Conservation (phyloP, 2,113 vertebrate species). For the Alouatta palliata region DNA sequence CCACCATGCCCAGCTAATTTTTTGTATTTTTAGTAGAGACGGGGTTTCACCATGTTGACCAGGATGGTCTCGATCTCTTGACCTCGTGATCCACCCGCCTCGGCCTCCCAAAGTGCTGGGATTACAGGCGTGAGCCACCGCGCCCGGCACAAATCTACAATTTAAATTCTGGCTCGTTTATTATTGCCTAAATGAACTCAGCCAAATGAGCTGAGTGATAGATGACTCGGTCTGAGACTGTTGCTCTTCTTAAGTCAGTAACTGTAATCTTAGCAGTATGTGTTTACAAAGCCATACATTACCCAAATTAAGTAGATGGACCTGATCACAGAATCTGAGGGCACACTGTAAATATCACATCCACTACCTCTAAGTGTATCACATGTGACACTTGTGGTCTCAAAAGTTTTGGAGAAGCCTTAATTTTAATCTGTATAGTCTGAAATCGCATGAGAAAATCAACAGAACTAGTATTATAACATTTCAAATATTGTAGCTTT, state of each 20-base stretch:
- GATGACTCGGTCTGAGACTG: constrained; percentile 35
- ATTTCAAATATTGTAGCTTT: not conserved
- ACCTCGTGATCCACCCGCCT: no score
- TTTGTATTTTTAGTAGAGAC: no score
- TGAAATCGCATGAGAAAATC: constrained; percentile 50
- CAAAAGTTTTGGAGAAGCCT: not conserved
- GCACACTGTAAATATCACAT: not conserved
- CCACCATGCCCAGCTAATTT: no score
- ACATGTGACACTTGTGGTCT: not conserved
- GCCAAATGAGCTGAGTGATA: not conserved
- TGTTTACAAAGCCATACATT: not conserved
- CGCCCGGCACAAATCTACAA: no score
- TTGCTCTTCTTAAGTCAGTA: not conserved
- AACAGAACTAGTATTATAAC: not conserved
- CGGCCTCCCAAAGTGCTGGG: no score
- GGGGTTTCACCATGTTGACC: no score
- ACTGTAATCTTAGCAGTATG: not conserved
- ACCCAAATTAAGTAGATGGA: fast-evolving
- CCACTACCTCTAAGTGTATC: constrained; percentile 3
- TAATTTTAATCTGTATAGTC: not conserved
- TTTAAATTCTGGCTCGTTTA: not conserved
- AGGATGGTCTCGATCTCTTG: no score
- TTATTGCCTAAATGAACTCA: not conserved
- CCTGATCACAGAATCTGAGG: not conserved
- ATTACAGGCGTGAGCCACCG: no score